A percentile compares a stretch with the other conserved stretches of the same genome.
Evolutionary conservation across 2,888 invertebrate species (phyloP).

Genomic region (Drosophila quinaria): DNA sequence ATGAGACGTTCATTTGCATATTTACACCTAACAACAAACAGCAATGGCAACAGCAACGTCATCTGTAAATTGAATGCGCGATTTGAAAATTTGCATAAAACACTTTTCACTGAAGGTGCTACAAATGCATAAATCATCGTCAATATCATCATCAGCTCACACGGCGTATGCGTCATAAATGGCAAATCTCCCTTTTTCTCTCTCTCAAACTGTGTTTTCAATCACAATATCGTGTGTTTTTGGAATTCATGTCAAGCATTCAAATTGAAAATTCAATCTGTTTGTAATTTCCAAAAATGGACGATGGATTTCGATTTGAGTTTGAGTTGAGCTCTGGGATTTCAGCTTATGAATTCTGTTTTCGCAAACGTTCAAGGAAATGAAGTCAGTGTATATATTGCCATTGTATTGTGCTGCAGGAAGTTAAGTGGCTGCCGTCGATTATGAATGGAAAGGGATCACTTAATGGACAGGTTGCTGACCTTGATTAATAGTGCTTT

Average conservation of each 20-base stretch:
- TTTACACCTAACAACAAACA: conserved; percentile 25
- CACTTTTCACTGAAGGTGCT: conserved; percentile 58
- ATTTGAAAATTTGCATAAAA: conserved; percentile 66
- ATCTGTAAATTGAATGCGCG: conserved; percentile 62
- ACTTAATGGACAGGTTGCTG: conserved; percentile 24
- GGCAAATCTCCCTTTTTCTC: conserved; percentile 16
- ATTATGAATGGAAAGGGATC: conserved; percentile 25
- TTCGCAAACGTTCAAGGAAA: conserved; percentile 61
- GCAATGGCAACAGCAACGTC: conserved; percentile 20
- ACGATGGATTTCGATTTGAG: conserved; percentile 22
- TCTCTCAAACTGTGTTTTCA: conserved; percentile 14
- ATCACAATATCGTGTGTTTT: conserved; percentile 40
- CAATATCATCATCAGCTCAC: conserved; percentile 25
- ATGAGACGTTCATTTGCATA: conserved; percentile 67
- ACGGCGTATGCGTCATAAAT: conserved; percentile 45
- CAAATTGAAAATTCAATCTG: conserved; percentile 53
- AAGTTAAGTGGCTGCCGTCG: conserved; percentile 65
- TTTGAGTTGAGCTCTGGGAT: conserved; percentile 5
- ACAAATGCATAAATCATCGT: conserved; percentile 68
- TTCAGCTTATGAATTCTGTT: conserved; percentile 51
- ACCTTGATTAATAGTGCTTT: conserved; percentile 47
- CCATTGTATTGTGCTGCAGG: conserved; percentile 35
- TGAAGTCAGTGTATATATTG: conserved; percentile 37
- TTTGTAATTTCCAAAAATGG: conserved; percentile 54
- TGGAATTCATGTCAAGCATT: conserved; percentile 29